Percentiles rank a stretch among this genome's conserved stretches.
These are phyloP conservation scores for Pseudomyrmex dendroicus DNA, from an alignment of 1,140 invertebrate species.

Conservation along the genomic window DNA sequence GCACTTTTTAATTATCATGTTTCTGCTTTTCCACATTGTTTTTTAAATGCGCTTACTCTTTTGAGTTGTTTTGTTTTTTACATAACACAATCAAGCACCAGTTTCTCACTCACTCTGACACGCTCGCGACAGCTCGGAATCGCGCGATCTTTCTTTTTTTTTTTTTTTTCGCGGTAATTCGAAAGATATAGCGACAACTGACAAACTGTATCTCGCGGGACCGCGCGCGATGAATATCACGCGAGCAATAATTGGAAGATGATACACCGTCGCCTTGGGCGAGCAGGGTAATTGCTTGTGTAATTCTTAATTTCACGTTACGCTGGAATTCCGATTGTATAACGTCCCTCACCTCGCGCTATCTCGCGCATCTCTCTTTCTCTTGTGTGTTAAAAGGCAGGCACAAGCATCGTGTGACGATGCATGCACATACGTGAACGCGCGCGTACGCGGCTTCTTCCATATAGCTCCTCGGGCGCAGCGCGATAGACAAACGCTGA, in stretches of 20 bases:
- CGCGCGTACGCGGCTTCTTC: constrained; percentile 18
- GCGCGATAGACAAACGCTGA: constrained; percentile 78
- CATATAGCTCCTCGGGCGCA: background rate
- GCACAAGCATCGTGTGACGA: constrained; percentile 21
- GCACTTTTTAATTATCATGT: background rate
- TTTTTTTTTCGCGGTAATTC: background rate
- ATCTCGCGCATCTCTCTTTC: constrained; percentile 71
- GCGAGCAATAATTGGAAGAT: constrained; percentile 83
- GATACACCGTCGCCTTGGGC: constrained; percentile 81
- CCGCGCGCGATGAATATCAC: constrained; percentile 69
- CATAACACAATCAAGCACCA: background rate
- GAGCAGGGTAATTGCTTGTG: constrained; percentile 83
- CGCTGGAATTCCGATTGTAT: constrained; percentile 80
- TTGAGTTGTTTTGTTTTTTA: background rate
- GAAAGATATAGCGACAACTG: background rate
- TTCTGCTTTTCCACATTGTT: no score
- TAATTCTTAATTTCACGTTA: constrained; percentile 85
- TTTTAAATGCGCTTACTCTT: background rate
- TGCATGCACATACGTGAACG: constrained; percentile 39
- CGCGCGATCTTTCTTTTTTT: background rate
- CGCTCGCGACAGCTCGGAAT: background rate
- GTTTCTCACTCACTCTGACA: background rate
- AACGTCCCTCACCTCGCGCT: constrained; percentile 62
- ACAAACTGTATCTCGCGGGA: constrained; percentile 30
- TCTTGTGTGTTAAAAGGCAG: constrained; percentile 65